These are phyloP conservation scores for Rhagonycha fulva DNA, from an alignment of 2,888 invertebrate genomes.

Conservation along the genomic window DNA sequence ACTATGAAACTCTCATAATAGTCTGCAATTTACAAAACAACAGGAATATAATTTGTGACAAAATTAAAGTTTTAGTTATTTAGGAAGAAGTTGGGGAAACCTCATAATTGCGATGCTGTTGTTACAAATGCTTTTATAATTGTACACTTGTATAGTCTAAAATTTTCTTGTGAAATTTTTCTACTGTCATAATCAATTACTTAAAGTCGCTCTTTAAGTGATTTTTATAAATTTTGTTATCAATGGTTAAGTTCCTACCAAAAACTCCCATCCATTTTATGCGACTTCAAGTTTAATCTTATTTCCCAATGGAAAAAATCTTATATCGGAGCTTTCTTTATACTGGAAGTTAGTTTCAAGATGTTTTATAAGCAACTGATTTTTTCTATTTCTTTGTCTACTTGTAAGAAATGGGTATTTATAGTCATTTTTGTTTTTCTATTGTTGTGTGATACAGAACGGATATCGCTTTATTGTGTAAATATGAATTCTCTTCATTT, in stretches of 20 bases:
- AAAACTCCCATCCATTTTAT: background rate
- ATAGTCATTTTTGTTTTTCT: background rate
- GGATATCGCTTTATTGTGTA: background rate
- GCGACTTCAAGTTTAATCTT: background rate
- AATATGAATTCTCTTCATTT: background rate
- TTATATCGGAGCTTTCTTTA: background rate
- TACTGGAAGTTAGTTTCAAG: background rate
- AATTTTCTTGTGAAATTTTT: background rate
- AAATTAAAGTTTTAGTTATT: background rate
- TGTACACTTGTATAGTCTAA: background rate
- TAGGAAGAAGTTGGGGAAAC: background rate
- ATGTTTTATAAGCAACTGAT: background rate
- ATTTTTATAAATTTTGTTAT: background rate
- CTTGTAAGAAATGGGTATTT: background rate
- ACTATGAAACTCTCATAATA: background rate
- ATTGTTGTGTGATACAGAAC: background rate
- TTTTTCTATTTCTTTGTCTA: background rate
- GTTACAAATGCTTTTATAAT: background rate
- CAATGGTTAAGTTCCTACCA: background rate
- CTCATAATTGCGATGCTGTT: background rate
- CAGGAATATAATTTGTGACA: background rate
- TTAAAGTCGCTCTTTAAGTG: background rate
- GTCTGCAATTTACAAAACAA: background rate
- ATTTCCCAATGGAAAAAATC: background rate
- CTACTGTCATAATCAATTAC: background rate